Conservation (phyloP, 2,888 invertebrate species). For the Adineta ricciae region DNA sequence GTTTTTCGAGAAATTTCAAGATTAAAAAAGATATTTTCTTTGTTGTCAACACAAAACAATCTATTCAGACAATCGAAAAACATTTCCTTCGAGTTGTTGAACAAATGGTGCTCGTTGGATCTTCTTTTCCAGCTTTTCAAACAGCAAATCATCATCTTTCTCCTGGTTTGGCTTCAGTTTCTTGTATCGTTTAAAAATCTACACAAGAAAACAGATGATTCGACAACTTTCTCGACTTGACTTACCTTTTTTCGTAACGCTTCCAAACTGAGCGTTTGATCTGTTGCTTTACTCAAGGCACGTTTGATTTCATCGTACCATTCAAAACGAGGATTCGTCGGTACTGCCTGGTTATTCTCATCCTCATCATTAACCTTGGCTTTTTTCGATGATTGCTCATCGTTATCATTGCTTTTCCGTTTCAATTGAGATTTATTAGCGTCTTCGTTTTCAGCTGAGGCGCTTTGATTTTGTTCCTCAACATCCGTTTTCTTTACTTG, state of each 20-base stretch:
- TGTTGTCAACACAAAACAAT: neutral
- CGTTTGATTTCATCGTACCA: constrained; percentile 9
- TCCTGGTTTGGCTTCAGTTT: constrained; percentile 5
- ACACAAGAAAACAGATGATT: neutral
- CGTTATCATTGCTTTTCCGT: neutral
- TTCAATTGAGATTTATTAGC: neutral
- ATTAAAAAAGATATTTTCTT: no score
- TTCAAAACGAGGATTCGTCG: neutral
- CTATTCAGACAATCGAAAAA: neutral
- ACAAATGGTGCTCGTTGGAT: neutral
- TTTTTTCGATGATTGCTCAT: neutral
- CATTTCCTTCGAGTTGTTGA: neutral
- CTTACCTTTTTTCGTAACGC: neutral
- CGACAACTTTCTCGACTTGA: neutral
- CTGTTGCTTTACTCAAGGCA: neutral
- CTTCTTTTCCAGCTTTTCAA: neutral
- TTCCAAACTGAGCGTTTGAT: neutral
- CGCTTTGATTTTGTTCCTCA: neutral
- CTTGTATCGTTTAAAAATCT: constrained; percentile 7
- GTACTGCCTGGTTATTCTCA: neutral
- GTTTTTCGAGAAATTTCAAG: neutral
- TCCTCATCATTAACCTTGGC: neutral
- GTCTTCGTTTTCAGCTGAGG: neutral
- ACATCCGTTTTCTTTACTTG: neutral
- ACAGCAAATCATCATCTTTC: neutral